Evolutionary conservation across 2,797 vertebrate species (phyloP).

Genomic region (Neoniphon sammara): DNA sequence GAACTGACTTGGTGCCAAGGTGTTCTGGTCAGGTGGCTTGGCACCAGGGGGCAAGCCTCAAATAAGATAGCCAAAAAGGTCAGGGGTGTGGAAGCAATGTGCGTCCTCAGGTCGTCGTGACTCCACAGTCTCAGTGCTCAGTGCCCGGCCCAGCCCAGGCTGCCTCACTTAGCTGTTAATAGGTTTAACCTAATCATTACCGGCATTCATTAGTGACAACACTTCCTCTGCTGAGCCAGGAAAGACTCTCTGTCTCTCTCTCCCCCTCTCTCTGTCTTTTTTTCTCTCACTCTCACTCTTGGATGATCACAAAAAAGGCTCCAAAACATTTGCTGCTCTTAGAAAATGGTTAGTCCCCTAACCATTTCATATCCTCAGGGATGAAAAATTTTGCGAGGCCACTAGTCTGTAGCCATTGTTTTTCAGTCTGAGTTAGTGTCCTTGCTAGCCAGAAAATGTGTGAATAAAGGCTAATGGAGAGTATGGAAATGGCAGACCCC

Average conservation of each 20-base stretch:
- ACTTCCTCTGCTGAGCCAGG: conserved; percentile 66
- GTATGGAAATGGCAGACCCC: conserved; percentile 7
- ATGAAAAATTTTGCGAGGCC: not conserved
- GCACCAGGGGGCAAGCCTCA: conserved; percentile 40
- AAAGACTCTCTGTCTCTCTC: conserved; percentile 25
- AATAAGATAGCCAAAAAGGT: conserved; percentile 56
- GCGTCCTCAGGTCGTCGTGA: conserved; percentile 58
- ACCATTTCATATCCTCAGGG: not conserved
- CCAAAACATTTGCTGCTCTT: not conserved
- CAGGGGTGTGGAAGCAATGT: conserved; percentile 44
- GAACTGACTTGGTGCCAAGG: conserved; percentile 44
- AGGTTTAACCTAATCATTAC: conserved; percentile 76
- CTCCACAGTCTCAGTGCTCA: conserved; percentile 52
- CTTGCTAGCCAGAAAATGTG: not conserved
- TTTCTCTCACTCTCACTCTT: not conserved
- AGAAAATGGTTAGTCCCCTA: not conserved
- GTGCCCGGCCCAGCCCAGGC: conserved; percentile 47
- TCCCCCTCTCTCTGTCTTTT: conserved; percentile 1
- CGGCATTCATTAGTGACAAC: conserved; percentile 66
- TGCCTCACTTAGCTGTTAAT: conserved; percentile 73
- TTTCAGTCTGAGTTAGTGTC: conserved; percentile 20
- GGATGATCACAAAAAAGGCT: not conserved
- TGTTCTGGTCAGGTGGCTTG: conserved; percentile 45
- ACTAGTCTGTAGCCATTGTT: not conserved
- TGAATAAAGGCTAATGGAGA: conserved; percentile 9